A percentile compares a stretch with the other conserved stretches of the same genome.
Evolutionary conservation across 2,113 vertebrate genomes (phyloP).

Genomic region (Psilopsiagon aymara): DNA sequence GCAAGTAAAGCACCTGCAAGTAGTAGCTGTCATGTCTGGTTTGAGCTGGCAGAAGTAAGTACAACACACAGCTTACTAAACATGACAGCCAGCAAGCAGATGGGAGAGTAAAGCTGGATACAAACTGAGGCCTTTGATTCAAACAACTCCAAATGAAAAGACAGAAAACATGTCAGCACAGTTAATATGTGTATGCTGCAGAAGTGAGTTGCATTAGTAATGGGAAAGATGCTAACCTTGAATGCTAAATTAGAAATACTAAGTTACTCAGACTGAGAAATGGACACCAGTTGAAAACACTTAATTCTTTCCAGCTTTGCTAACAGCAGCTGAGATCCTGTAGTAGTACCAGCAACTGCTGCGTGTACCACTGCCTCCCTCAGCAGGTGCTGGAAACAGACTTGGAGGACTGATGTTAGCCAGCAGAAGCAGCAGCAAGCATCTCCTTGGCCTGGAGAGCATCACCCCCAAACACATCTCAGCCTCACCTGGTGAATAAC

Average conservation of each 20-base stretch:
- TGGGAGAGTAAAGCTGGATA: background rate
- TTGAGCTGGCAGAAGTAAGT: background rate
- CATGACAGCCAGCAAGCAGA: background rate
- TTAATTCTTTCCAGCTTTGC: background rate
- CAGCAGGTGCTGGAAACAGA: background rate
- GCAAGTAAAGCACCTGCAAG: background rate
- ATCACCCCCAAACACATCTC: background rate
- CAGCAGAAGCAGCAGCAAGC: background rate
- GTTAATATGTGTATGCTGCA: background rate
- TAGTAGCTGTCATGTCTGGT: background rate
- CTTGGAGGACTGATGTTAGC: background rate
- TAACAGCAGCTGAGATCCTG: background rate
- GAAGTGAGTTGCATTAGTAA: background rate
- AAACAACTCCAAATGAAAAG: background rate
- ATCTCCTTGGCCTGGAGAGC: background rate
- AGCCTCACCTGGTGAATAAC: constrained; percentile 92
- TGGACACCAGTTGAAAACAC: background rate
- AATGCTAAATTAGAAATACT: background rate
- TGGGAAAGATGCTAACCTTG: background rate
- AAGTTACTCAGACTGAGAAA: background rate
- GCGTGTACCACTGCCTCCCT: accelerated
- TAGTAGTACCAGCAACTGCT: background rate
- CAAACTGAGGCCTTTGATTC: background rate
- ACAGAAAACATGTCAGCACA: background rate
- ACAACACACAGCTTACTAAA: background rate